Conservation (phyloP, 2,888 invertebrate species). For the Pseudanteris insignis region DNA sequence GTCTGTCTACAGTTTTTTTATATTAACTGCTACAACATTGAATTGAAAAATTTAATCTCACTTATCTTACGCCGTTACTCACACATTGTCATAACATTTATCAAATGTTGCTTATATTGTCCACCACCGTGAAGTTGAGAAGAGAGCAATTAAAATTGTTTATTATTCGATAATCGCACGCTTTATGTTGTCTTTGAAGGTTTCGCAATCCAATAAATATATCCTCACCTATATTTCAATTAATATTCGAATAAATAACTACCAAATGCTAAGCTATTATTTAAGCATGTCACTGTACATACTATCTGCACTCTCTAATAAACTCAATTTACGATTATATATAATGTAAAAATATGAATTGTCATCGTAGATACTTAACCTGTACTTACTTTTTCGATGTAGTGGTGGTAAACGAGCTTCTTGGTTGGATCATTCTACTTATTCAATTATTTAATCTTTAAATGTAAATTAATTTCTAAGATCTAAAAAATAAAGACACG, state of each 20-base stretch:
- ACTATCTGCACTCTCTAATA: constrained; percentile 48
- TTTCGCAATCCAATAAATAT: constrained; percentile 6
- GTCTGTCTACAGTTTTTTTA: too few species aligned
- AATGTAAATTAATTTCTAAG: too few species aligned
- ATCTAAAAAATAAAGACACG: too few species aligned
- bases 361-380: too few species aligned
- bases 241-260: constrained; percentile 32
- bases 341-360: too few species aligned
- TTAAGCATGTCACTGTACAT: constrained; percentile 50
- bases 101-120: neutral
- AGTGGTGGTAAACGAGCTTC: too few species aligned
- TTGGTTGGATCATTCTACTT: too few species aligned
- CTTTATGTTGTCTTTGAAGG: constrained; percentile 7
- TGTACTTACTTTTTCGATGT: too few species aligned
- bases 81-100: neutral
- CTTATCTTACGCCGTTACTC: neutral
- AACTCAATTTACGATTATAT: too few species aligned
- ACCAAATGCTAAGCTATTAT: constrained; percentile 46
- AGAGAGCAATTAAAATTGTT: neutral
- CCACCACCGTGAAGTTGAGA: neutral
- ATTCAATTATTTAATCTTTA: too few species aligned
- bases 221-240: constrained; percentile 11
- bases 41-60: neutral
- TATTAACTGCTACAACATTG: too few species aligned
- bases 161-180: neutral